Evolutionary conservation across 1,140 invertebrate genomes (phyloP), one percentile per base, ranked within the genome.

Genomic region (Lordiphosa collinella): DNA sequence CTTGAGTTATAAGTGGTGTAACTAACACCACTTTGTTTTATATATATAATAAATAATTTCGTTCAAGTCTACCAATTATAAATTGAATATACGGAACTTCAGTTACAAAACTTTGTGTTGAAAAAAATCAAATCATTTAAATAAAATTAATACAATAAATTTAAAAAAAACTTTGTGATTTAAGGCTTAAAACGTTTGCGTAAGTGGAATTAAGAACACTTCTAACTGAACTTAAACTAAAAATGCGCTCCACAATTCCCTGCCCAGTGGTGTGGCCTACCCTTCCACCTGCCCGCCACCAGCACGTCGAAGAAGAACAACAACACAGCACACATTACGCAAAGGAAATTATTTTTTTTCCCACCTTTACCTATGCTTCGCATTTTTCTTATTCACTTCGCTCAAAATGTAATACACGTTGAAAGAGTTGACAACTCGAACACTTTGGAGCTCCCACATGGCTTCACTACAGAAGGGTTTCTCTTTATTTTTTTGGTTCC

Each of bases 391-490:
- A 25, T 58, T 58, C 47, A 29, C 47, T 49, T 41, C 62, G 48
- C 60, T 64, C 54, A 71, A 82, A 75, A 80, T 80, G 76, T 80
- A 80, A 80, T 76, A 82, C 76, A 82, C 76, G 76, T 82, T 71
- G 76, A 84, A 84, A 76, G 78, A 84, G 78, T 84, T 84, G 78
- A 84, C 78, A 82, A 69, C 78, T 70, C 70, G 50, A 82, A 82
- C 61, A 66, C 50, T 70, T 58, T 48, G 47, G 46, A 60, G 48
- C 49, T 22, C 36, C 37, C 25, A 44, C 51, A 40, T 49, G 35
- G 48, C 48, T 56, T 32, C 62, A 13, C 38, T 4, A 5, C 22
- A 22, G 22, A 22, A 22, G 40, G 31, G 38, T 31, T 31, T 51
- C 36, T n/a, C 43, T 38, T 36, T 32, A 35, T 36, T 34, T 69